These are phyloP conservation scores for Alauda arvensis DNA, from an alignment of 2,797 vertebrate genomes.

Conservation along the genomic window DNA sequence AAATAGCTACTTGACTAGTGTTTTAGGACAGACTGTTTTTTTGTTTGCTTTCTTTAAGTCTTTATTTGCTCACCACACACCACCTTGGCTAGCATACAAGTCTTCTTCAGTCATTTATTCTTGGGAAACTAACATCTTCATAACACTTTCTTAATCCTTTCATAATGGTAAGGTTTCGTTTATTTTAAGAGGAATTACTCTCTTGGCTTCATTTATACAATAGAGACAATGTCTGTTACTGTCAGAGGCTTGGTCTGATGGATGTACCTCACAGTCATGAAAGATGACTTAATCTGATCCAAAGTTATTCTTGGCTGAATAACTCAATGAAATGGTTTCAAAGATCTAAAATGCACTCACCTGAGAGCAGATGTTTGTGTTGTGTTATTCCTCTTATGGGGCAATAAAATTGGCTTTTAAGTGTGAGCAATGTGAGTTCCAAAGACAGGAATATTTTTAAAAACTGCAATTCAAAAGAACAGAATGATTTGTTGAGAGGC, in stretches of 20 bases:
- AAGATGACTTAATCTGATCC: conserved; percentile 6
- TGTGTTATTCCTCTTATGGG: background rate
- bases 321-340: background rate
- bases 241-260: background rate
- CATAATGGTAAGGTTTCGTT: conserved; percentile 1
- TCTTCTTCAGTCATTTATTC: background rate
- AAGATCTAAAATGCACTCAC: background rate
- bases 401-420: background rate
- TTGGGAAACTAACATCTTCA: background rate
- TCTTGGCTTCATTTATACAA: background rate
- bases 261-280: background rate
- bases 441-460: background rate
- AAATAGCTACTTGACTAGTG: background rate
- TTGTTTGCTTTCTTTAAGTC: background rate
- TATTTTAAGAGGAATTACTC: background rate
- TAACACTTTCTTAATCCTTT: conserved; percentile 9
- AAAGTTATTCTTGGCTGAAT: background rate
- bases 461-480: background rate
- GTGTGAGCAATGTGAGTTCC: background rate
- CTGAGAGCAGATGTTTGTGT: background rate
- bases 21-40: background rate
- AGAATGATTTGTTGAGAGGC: background rate
- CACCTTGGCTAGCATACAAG: background rate
- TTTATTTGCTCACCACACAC: background rate
- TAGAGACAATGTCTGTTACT: conserved; percentile 12